Evolutionary conservation across 2,888 invertebrate genomes (phyloP).

Genomic region (Erannis defoliaria): DNA sequence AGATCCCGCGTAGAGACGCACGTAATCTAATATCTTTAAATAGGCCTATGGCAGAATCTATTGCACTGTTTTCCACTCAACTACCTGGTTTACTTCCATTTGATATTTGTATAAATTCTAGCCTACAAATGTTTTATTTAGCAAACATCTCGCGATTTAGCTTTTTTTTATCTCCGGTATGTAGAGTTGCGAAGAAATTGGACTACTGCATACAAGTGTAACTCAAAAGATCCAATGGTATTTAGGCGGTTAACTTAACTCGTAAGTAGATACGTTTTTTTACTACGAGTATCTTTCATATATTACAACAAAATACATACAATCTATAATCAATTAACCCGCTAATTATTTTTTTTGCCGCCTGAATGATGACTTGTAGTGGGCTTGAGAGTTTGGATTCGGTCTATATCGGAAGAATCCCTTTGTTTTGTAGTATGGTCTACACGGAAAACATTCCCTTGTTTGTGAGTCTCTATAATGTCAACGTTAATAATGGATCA

Average conservation of each 20-base stretch:
- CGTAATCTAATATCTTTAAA: not conserved
- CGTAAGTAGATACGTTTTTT: too few relatives aligned
- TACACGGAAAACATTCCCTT: conserved; percentile 10
- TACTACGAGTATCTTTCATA: too few relatives aligned
- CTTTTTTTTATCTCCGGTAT: not conserved
- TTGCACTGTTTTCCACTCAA: not conserved
- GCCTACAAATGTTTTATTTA: conserved; percentile 12
- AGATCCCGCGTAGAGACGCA: not conserved
- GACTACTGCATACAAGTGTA: too few relatives aligned
- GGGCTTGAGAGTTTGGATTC: too few relatives aligned
- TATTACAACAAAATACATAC: too few relatives aligned
- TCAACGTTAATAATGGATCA: conserved; percentile 47
- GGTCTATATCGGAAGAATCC: too few relatives aligned
- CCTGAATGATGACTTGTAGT: too few relatives aligned
- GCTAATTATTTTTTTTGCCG: too few relatives aligned
- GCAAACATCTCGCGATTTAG: not conserved
- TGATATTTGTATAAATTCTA: not conserved
- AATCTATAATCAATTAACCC: too few relatives aligned
- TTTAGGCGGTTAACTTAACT: not conserved
- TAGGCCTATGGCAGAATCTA: not conserved
- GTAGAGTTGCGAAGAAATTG: not conserved
- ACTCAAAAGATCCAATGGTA: not conserved
- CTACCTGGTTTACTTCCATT: conserved; percentile 1
- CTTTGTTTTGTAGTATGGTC: too few relatives aligned
- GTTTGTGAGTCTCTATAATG: conserved; percentile 18